Conservation (phyloP, 2,888 invertebrate genomes). For the Drosophila fulvimacula region DNA sequence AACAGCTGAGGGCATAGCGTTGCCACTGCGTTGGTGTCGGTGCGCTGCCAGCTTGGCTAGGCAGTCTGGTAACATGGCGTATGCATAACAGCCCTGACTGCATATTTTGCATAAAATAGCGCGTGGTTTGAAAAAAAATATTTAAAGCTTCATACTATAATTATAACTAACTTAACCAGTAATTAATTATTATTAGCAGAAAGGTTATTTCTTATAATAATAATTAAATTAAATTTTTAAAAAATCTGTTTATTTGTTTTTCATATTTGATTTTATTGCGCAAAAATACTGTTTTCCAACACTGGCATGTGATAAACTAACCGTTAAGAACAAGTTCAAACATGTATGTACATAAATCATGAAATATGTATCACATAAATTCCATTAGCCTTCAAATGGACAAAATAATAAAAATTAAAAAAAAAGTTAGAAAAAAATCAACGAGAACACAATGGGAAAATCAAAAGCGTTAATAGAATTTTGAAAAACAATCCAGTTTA, state of each 20-base stretch:
- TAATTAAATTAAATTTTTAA: too few species aligned
- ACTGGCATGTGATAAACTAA: constrained; percentile 31
- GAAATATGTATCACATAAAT: constrained; percentile 67
- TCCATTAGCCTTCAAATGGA: constrained; percentile 49
- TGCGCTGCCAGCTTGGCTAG: fast-evolving
- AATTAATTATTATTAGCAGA: too few species aligned
- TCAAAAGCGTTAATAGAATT: constrained; percentile 35
- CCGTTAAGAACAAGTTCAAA: constrained; percentile 33
- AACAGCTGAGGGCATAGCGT: constrained; percentile 41
- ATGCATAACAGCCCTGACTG: constrained; percentile 8
- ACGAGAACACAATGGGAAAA: constrained; percentile 24
- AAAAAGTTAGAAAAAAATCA: constrained; percentile 3
- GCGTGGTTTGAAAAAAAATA: neutral
- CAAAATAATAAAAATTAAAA: constrained; percentile 1
- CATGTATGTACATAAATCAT: constrained; percentile 48
- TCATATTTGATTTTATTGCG: constrained; percentile 59
- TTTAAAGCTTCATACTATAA: neutral
- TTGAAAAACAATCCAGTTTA: constrained; percentile 50
- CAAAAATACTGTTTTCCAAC: constrained; percentile 61
- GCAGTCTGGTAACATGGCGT: constrained; percentile 13
- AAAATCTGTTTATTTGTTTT: neutral
- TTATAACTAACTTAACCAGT: too few species aligned
- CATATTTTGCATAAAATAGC: neutral
- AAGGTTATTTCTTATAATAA: neutral
- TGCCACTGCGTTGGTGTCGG: constrained; percentile 23